Conservation (phyloP, 2,113 vertebrate species). For the Bufo bufo region DNA sequence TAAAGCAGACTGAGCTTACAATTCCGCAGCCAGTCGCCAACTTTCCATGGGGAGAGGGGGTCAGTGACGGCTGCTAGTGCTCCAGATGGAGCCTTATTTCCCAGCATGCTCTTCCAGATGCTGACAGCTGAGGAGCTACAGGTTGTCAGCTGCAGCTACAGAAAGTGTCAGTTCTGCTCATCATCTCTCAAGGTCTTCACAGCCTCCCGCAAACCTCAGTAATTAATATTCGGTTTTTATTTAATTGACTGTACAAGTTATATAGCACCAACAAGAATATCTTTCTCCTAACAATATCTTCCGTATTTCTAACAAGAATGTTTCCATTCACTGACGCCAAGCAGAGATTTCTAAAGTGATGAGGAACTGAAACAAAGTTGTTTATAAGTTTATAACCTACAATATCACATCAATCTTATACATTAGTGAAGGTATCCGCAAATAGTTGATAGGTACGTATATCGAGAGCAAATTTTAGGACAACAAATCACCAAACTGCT, state of each 20-base stretch:
- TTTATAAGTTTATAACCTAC: too few relatives aligned
- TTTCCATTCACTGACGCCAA: too few relatives aligned
- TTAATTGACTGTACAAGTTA: neutral
- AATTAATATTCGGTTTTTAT: neutral
- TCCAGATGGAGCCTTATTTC: neutral
- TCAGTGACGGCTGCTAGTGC: neutral
- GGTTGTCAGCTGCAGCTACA: neutral
- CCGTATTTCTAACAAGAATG: too few relatives aligned
- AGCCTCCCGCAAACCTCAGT: neutral
- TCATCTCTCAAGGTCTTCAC: neutral
- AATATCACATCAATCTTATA: too few relatives aligned
- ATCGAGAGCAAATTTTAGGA: too few relatives aligned
- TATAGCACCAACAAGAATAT: neutral
- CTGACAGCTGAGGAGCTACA: neutral
- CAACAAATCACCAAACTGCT: too few relatives aligned
- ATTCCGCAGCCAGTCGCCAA: neutral
- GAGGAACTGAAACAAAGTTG: too few relatives aligned
- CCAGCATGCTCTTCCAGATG: neutral
- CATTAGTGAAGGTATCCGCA: too few relatives aligned
- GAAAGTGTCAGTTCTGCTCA: neutral
- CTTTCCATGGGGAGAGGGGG: neutral
- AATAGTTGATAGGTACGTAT: too few relatives aligned
- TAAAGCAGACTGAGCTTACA: neutral
- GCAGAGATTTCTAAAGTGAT: too few relatives aligned
- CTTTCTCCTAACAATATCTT: neutral